Conservation (phyloP, 2,113 vertebrate genomes). For the Pelmatolapia mariae region DNA sequence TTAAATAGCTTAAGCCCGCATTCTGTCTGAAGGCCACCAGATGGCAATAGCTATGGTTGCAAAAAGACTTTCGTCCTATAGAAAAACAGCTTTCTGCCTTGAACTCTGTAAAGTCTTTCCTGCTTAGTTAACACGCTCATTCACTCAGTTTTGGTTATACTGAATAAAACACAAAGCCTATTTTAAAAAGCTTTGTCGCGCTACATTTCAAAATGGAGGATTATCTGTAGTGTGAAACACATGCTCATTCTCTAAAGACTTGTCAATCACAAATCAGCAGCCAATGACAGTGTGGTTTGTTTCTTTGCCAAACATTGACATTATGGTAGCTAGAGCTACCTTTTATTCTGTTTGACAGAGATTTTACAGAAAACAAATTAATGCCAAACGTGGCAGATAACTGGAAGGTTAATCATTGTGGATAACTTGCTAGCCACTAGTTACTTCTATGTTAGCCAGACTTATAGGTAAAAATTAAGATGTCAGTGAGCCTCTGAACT, state of each 20-base stretch:
- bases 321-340: neutral
- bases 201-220: neutral
- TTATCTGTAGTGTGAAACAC: neutral
- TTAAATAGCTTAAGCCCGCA: neutral
- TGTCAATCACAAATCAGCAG: neutral
- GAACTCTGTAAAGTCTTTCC: neutral
- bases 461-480: neutral
- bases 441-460: neutral
- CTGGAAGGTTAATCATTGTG: neutral
- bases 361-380: neutral
- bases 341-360: neutral
- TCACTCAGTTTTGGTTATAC: neutral
- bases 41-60: neutral
- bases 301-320: neutral
- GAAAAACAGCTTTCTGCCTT: neutral
- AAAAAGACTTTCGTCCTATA: neutral
- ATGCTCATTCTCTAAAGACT: neutral
- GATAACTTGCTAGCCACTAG: neutral
- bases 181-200: neutral
- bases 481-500: neutral
- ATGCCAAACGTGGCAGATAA: neutral
- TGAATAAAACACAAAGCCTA: neutral
- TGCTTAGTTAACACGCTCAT: neutral
- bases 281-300: neutral
- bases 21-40: neutral